Evolutionary conservation across 2,888 invertebrate genomes (phyloP).

Genomic region (Dusona sp.): DNA sequence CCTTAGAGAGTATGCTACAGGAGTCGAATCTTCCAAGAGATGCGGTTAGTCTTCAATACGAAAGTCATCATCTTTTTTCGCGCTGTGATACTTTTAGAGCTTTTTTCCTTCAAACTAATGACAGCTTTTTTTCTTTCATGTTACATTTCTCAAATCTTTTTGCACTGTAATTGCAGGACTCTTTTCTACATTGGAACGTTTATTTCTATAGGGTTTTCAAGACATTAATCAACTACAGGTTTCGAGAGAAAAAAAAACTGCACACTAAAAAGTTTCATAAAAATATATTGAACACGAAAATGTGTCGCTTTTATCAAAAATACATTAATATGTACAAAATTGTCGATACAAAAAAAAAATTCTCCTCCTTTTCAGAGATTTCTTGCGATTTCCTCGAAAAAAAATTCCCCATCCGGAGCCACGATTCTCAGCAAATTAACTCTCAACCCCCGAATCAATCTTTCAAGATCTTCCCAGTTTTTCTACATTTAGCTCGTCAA

Average conservation of each 20-base stretch:
- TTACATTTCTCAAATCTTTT: background rate
- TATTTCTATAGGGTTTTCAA: background rate
- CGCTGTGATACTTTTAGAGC: background rate
- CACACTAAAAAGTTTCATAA: background rate
- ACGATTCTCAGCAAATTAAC: background rate
- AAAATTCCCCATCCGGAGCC: background rate
- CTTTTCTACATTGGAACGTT: background rate
- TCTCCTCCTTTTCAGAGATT: background rate
- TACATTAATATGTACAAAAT: background rate
- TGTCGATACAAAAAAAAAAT: background rate
- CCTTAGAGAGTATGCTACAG: background rate
- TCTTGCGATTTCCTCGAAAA: too few species aligned
- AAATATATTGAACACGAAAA: background rate
- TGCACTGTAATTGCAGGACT: background rate
- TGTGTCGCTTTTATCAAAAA: slow-evolving; percentile 10
- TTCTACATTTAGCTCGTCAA: background rate
- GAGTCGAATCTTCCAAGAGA: slow-evolving; percentile 22
- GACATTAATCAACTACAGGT: background rate
- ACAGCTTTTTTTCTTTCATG: background rate
- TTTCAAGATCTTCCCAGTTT: background rate
- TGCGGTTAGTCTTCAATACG: slow-evolving; percentile 33
- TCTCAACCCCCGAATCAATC: background rate
- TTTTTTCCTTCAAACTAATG: background rate
- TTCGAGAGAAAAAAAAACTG: background rate
- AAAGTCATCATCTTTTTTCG: background rate